These are phyloP conservation scores for Gopherus flavomarginatus DNA, from an alignment of 2,113 vertebrate species.

Conservation along the genomic window DNA sequence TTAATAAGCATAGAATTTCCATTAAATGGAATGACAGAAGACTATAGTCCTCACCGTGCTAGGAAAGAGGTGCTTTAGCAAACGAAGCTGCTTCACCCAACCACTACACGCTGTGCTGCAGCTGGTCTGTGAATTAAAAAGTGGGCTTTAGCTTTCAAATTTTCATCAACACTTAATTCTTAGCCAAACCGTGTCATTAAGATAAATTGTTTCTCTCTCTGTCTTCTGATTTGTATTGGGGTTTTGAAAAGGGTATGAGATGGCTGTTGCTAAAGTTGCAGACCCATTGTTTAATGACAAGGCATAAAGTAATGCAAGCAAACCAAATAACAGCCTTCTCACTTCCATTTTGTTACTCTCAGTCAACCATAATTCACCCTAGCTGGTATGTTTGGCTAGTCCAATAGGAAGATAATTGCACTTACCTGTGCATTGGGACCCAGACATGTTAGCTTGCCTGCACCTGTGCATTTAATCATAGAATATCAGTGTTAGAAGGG, in stretches of 20 bases:
- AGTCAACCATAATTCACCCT: background rate
- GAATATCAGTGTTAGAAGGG: too few relatives aligned
- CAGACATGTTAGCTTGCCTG: fast-evolving
- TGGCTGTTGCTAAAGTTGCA: background rate
- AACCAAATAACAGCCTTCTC: background rate
- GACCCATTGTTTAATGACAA: background rate
- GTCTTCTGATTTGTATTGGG: background rate
- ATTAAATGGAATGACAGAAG: slow-evolving; percentile 78
- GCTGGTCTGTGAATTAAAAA: slow-evolving; percentile 49
- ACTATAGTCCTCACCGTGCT: slow-evolving; percentile 55
- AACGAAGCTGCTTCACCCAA: slow-evolving; percentile 49
- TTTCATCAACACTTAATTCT: slow-evolving; percentile 52
- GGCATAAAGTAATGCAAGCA: background rate
- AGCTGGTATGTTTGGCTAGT: background rate
- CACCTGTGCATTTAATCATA: fast-evolving
- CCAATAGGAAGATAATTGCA: background rate
- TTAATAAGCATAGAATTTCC: slow-evolving; percentile 80
- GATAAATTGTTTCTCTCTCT: slow-evolving; percentile 42
- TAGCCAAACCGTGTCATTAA: slow-evolving; percentile 12
- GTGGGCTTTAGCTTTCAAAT: slow-evolving; percentile 24
- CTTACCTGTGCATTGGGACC: fast-evolving
- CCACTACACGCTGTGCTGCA: slow-evolving; percentile 42
- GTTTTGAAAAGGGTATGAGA: background rate
- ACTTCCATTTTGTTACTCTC: background rate
- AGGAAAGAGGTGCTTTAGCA: slow-evolving; percentile 60